These are phyloP conservation scores for Brachyhypopomus gauderio DNA, from an alignment of 2,113 vertebrate species.

Conservation along the genomic window DNA sequence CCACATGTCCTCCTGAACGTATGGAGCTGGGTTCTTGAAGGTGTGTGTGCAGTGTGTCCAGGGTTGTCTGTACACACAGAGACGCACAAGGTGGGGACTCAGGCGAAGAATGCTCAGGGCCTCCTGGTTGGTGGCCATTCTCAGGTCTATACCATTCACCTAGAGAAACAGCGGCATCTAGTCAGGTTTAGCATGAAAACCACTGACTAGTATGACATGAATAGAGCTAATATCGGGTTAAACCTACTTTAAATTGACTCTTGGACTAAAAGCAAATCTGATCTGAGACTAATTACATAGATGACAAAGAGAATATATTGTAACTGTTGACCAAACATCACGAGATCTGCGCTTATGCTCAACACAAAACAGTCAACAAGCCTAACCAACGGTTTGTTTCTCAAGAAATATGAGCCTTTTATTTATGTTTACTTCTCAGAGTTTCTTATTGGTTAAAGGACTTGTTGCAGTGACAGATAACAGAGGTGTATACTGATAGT, in stretches of 20 bases:
- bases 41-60: slow-evolving; percentile 17
- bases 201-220: neutral
- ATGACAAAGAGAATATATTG: no score
- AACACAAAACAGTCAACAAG: no score
- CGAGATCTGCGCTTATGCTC: no score
- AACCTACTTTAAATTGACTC: no score
- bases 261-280: no score
- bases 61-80: slow-evolving; percentile 81
- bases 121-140: slow-evolving; percentile 92
- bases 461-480: slow-evolving; percentile 6
- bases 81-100: slow-evolving; percentile 84
- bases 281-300: no score
- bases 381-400: no score
- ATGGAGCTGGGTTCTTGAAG: slow-evolving; percentile 56
- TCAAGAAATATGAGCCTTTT: no score
- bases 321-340: no score
- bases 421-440: neutral
- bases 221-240: neutral
- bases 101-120: slow-evolving; percentile 91
- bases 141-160: slow-evolving; percentile 94
- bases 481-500: neutral
- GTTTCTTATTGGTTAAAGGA: neutral
- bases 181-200: neutral
- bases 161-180: slow-evolving; percentile 56
- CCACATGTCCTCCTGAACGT: slow-evolving; percentile 89